phyloP scores from a whole-genome alignment of 2,113 vertebrate genomes.

The Actenoides hombroni region DNA sequence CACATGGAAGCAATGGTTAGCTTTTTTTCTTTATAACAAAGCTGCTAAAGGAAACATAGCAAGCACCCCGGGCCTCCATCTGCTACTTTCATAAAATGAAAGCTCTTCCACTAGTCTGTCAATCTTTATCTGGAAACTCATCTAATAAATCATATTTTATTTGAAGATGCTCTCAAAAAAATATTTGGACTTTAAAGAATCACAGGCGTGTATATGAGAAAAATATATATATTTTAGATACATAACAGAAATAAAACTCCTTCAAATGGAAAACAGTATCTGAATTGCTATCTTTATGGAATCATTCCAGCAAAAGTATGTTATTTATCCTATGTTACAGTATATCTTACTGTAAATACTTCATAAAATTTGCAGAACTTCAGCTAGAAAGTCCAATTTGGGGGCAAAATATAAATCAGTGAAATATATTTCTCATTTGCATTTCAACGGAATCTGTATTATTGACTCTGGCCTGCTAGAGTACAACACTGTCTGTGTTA shows the following conservation, averaged over 20 bases:
- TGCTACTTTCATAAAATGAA: neutral
- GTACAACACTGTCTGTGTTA: conserved; percentile 1
- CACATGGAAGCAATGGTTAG: neutral
- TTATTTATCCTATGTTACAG: neutral
- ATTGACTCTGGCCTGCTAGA: neutral
- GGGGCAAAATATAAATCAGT: conserved; percentile 2
- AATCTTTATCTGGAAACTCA: neutral
- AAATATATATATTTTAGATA: neutral
- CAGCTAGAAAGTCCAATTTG: neutral
- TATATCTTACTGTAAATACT: neutral
- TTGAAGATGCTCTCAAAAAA: neutral
- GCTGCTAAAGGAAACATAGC: neutral
- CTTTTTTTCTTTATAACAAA: neutral
- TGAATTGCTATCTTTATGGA: neutral
- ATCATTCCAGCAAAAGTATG: neutral
- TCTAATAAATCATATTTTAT: neutral
- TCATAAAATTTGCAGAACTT: neutral
- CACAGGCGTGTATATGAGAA: neutral
- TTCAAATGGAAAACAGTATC: neutral
- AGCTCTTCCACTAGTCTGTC: neutral
- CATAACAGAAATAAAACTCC: neutral
- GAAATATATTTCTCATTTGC: conserved; percentile 3
- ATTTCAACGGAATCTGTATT: conserved; percentile 19
- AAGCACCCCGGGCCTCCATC: neutral
- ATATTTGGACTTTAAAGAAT: neutral